Evolutionary conservation across 2,113 vertebrate genomes (phyloP), one percentile per base, ranked within the genome.

Genomic region (Panthera tigris): DNA sequence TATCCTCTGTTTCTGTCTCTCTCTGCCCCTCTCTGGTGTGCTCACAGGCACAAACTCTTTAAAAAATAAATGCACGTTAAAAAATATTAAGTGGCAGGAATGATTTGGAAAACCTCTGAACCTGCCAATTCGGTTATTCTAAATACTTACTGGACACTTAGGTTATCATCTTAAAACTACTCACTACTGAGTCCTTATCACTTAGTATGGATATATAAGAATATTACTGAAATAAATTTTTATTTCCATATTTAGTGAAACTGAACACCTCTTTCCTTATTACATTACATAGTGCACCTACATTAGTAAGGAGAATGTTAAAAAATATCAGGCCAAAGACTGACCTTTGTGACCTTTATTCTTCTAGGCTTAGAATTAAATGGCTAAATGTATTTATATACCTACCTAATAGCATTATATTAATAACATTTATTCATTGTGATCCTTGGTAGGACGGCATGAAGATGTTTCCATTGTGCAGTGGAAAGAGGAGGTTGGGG

Each of bases 341-440:
- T 74, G n/a, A 81, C 29, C 7, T 97, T 71, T 73, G 12, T 66
- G 3, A 29, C 14, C n/a, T 89, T 61, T 4, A 48, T 95, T 93
- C 71, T 86, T 80, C 52, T 74, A 88, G 86, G 61, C 29, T 97
- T 93, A 94, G 55, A 82, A 79, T 88, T 94, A 89, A 95, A 80
- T 94, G 31, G 33, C 52, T 92, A 4, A 39, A 57, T 90, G 8
- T 85, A 82, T 82, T 76, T 93, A 90, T 94, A 74, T 66, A 61
- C 11, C 27, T 81, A 63, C 29, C 39, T 86, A 85, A 39, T 36
- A 81, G 8, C 41, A 90, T 83, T 81, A 82, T 57, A 84, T 84
- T 91, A 90, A 63, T 89, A 93, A 21, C 27, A 94, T 63, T 89
- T 78, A 80, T 85, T 96, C 55, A 66, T 94, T 55, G 33, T 55